Percentiles rank a stretch among this genome's conserved stretches.
Conservation (phyloP, 2,797 vertebrate species). For the Hapalemur alaotrensis region DNA sequence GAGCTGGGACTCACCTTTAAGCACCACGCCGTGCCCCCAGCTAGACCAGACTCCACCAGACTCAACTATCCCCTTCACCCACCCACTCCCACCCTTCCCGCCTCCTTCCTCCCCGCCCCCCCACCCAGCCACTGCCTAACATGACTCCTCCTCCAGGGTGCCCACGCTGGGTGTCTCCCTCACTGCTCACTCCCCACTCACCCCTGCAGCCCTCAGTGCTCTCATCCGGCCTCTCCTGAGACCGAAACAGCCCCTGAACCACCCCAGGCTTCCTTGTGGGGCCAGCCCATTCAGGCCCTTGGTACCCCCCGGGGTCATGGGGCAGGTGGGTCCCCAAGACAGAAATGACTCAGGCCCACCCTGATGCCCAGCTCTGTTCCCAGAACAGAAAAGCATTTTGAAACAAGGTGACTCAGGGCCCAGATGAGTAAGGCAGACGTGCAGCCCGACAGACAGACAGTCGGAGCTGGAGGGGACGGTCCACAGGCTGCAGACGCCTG, state of each 20-base stretch:
- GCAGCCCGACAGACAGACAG: background rate
- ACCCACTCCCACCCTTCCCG: no score
- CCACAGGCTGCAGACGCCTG: background rate
- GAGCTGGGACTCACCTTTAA: background rate
- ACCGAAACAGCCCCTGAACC: background rate
- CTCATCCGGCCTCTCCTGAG: background rate
- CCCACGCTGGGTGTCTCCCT: background rate
- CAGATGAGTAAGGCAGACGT: constrained; percentile 41
- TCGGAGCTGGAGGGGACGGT: accelerated
- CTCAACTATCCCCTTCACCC: background rate
- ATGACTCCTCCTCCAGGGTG: background rate
- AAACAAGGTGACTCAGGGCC: constrained; percentile 46
- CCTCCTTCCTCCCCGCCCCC: background rate
- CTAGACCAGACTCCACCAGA: accelerated
- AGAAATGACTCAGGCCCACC: constrained; percentile 48
- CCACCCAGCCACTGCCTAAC: background rate
- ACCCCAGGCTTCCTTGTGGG: background rate
- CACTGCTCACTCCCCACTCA: background rate
- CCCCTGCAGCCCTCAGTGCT: background rate
- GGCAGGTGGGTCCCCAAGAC: background rate
- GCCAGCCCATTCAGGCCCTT: background rate
- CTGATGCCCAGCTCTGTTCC: background rate
- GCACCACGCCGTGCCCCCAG: no score
- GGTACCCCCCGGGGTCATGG: background rate
- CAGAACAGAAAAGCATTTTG: constrained; percentile 24